phyloP scores from a whole-genome alignment of 2,888 invertebrate genomes.

The Penaeus monodon region DNA sequence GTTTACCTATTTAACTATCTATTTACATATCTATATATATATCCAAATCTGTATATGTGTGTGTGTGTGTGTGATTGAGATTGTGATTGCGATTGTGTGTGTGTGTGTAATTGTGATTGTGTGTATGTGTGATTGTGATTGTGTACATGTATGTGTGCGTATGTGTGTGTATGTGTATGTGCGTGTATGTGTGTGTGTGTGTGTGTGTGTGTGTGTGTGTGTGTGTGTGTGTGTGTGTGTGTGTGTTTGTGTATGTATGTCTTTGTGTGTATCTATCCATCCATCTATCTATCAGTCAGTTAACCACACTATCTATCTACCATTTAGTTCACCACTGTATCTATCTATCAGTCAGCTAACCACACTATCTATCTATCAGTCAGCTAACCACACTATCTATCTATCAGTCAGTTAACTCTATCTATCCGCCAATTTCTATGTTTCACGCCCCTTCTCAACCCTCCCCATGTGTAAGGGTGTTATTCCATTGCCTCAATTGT shows the following conservation, averaged over 20 bases:
- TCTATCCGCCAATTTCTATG: too few relatives aligned
- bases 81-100: too few relatives aligned
- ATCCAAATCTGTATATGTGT: too few relatives aligned
- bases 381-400: too few relatives aligned
- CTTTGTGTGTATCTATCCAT: background rate
- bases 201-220: background rate
- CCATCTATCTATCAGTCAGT: background rate
- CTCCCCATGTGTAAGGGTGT: too few relatives aligned
- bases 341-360: background rate
- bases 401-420: too few relatives aligned
- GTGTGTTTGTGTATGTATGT: background rate
- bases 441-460: too few relatives aligned
- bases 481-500: too few relatives aligned
- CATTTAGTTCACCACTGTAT: background rate
- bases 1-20: too few relatives aligned
- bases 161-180: background rate
- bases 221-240: slow-evolving; percentile 3
- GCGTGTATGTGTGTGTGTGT: background rate
- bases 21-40: too few relatives aligned
- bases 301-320: background rate
- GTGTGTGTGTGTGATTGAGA: too few relatives aligned
- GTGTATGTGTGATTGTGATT: background rate
- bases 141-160: slow-evolving; percentile 8
- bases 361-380: too few relatives aligned
- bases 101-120: slow-evolving; percentile 25